A percentile compares a stretch with the other conserved stretches of the same genome.
These are phyloP conservation scores for Oscheius myriophilus DNA, from an alignment of 2,888 invertebrate genomes.

Conservation along the genomic window DNA sequence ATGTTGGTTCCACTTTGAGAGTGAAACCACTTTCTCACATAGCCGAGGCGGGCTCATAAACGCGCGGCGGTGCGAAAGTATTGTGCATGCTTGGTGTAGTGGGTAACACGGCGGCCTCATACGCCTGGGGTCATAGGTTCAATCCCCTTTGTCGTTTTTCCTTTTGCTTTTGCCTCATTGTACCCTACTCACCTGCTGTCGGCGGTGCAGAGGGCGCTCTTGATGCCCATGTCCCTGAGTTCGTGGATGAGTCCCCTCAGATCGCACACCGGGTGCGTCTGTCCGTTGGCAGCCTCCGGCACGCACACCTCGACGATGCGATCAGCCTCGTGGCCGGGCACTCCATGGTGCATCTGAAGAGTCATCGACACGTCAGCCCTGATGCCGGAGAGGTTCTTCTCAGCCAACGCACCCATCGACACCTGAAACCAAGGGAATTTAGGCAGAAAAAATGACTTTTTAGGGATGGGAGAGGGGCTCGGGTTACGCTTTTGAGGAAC, in stretches of 20 bases:
- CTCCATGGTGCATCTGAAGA: slow-evolving; percentile 44
- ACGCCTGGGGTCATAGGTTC: not conserved
- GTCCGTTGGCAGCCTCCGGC: slow-evolving; percentile 54
- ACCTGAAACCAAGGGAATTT: slow-evolving; percentile 37
- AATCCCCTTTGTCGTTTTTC: not conserved
- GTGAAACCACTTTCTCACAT: no score
- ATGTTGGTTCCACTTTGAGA: no score
- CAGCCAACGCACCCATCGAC: slow-evolving; percentile 58
- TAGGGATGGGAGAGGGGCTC: no score
- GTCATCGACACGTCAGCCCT: slow-evolving; percentile 54
- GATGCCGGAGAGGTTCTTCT: slow-evolving; percentile 57
- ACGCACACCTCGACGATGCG: slow-evolving; percentile 44
- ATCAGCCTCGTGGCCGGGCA: slow-evolving; percentile 44
- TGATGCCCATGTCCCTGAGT: slow-evolving; percentile 71
- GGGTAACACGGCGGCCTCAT: not conserved
- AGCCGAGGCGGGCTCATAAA: no score
- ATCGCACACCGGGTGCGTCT: slow-evolving; percentile 68
- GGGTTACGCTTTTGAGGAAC: not conserved
- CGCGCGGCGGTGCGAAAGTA: not conserved
- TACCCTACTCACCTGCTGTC: slow-evolving; percentile 68
- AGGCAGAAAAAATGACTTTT: no score
- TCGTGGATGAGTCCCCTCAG: slow-evolving; percentile 71
- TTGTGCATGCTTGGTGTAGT: no score
- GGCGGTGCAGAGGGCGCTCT: slow-evolving; percentile 73
- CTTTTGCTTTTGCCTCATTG: slow-evolving; percentile 6